These are phyloP conservation scores for Spermophilus dauricus DNA, from an alignment of 2,113 vertebrate species.

Conservation along the genomic window DNA sequence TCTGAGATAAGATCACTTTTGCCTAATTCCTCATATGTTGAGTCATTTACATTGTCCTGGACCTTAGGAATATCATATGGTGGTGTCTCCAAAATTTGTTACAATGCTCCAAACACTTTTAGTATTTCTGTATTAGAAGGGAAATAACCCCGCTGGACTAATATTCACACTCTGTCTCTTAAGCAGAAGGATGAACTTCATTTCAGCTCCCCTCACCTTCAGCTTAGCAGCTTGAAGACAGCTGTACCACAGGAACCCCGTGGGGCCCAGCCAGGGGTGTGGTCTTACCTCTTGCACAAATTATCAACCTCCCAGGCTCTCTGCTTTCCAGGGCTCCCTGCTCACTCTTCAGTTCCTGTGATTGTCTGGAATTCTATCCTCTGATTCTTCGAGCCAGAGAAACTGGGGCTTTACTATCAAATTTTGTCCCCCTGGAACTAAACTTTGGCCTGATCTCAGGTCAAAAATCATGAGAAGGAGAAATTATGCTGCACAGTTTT, in stretches of 20 bases:
- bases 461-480: neutral
- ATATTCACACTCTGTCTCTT: neutral
- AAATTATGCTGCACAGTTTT: neutral
- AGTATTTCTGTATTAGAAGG: neutral
- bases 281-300: too few relatives aligned
- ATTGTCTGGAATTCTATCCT: too few relatives aligned
- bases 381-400: neutral
- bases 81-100: neutral
- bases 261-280: too few relatives aligned
- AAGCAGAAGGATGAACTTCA: too few relatives aligned
- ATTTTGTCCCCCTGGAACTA: neutral
- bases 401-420: neutral
- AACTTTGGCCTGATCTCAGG: neutral
- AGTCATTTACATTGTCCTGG: neutral
- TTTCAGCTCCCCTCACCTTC: neutral
- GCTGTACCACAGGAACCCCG: rapidly evolving
- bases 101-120: neutral
- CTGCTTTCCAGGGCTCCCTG: rapidly evolving
- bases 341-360: neutral
- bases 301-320: neutral
- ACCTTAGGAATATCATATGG: neutral
- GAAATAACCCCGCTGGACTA: neutral
- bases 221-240: too few relatives aligned
- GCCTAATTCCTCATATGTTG: neutral
- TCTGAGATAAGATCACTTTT: neutral